A percentile compares a stretch with the other conserved stretches of the same genome.
Evolutionary conservation across 2,888 invertebrate genomes (phyloP).

Genomic region (Cerastoderma edule): DNA sequence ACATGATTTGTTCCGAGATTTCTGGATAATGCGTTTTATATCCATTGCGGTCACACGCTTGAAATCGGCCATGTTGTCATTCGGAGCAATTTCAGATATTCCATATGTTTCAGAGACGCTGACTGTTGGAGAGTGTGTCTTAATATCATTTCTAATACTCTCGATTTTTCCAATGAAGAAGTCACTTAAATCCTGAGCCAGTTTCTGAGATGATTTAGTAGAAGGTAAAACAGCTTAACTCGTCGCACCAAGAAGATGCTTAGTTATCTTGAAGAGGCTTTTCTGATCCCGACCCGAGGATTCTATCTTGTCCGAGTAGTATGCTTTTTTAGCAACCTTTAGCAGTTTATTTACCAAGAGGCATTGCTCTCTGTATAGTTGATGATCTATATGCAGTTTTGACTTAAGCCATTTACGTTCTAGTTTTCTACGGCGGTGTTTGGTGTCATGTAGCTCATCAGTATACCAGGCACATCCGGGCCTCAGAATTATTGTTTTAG

Average conservation of each 20-base stretch:
- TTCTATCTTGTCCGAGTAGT: conserved; percentile 43
- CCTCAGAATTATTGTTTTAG: conserved; percentile 42
- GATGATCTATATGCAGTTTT: conserved; percentile 41
- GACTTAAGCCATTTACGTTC: conserved; percentile 49
- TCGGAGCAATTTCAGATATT: no score
- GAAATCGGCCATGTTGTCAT: no score
- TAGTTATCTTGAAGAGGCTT: conserved; percentile 36
- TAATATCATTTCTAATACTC: conserved; percentile 37
- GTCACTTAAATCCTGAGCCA: conserved; percentile 41
- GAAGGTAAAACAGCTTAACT: conserved; percentile 26
- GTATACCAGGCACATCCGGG: conserved; percentile 46
- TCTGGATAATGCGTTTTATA: no score
- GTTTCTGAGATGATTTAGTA: conserved; percentile 21
- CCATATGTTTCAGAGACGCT: no score
- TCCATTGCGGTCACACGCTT: no score
- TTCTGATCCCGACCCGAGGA: conserved; percentile 41
- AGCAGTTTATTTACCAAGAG: conserved; percentile 37
- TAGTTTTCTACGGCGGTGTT: conserved; percentile 45
- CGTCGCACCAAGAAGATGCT: conserved; percentile 46
- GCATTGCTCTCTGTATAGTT: conserved; percentile 48
- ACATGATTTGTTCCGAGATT: no score
- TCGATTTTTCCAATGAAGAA: conserved; percentile 40
- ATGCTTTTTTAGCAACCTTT: conserved; percentile 28
- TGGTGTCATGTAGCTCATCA: conserved; percentile 47
- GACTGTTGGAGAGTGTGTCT: no score